A percentile compares a stretch with the other conserved stretches of the same genome.
These are phyloP conservation scores for Ylistrum balloti DNA, from an alignment of 1,140 invertebrate genomes.

Conservation along the genomic window DNA sequence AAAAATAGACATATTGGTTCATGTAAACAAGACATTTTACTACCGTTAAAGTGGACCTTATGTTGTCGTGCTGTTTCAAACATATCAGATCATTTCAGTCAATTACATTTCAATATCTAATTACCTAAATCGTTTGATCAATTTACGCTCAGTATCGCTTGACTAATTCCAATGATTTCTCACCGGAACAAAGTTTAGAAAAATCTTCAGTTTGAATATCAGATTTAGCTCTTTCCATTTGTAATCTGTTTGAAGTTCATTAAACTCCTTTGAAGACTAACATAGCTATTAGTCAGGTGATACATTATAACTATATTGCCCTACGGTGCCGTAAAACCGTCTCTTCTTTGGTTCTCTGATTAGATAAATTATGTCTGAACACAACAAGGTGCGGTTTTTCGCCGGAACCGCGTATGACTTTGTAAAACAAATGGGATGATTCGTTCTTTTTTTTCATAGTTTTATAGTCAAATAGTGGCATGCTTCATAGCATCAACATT, in stretches of 20 bases:
- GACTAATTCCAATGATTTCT: not conserved
- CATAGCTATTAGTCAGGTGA: not conserved
- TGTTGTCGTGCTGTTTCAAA: not conserved
- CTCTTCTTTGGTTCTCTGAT: not conserved
- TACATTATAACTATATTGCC: not conserved
- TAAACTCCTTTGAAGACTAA: not conserved
- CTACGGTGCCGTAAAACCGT: not conserved
- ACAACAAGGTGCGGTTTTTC: not conserved
- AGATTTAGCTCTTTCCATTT: not conserved
- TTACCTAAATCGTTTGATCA: not conserved
- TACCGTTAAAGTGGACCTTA: not conserved
- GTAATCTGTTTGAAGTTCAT: not conserved
- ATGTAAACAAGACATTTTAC: not conserved
- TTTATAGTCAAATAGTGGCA: too few relatives aligned
- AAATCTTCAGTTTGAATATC: not conserved
- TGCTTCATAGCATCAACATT: too few relatives aligned
- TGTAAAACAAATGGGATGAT: not conserved
- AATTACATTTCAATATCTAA: not conserved
- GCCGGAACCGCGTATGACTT: not conserved
- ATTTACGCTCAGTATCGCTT: not conserved
- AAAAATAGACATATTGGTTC: not conserved
- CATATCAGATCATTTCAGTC: not conserved
- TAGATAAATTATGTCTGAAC: not conserved
- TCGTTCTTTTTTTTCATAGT: too few relatives aligned
- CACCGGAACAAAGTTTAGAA: not conserved